Conservation (phyloP, 2,113 vertebrate genomes). For the Okapia johnstoni region DNA sequence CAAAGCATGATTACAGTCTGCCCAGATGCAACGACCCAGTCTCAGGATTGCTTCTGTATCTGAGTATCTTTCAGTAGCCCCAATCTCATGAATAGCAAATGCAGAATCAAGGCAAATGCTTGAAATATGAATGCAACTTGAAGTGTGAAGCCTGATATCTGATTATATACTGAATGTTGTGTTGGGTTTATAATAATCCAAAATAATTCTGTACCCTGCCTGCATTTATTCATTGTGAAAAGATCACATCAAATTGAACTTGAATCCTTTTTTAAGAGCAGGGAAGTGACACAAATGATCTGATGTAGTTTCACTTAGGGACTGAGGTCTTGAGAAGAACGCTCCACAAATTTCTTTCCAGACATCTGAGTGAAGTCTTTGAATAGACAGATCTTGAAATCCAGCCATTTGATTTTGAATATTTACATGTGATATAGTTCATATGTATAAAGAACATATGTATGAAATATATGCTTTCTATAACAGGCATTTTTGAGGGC, state of each 20-base stretch:
- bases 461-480: not conserved
- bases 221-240: not conserved
- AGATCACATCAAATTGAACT: not conserved
- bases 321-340: not conserved
- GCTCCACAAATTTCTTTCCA: not conserved
- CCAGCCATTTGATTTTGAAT: not conserved
- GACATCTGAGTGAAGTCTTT: not conserved
- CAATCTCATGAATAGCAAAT: not conserved
- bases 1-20: conserved; percentile 5
- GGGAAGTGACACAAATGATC: not conserved
- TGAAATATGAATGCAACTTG: not conserved
- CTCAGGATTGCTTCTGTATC: conserved; percentile 9
- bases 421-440: not conserved
- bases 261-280: not conserved
- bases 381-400: not conserved
- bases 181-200: not conserved
- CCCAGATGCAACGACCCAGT: conserved; percentile 10
- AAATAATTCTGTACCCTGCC: not conserved
- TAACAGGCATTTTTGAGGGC: not conserved
- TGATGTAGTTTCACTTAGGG: not conserved
- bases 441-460: not conserved
- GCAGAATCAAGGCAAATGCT: not conserved
- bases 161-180: not conserved
- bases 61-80: not conserved
- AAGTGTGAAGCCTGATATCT: not conserved